These are phyloP conservation scores for Apodemia zela DNA, from an alignment of 2,888 invertebrate species.

Conservation along the genomic window DNA sequence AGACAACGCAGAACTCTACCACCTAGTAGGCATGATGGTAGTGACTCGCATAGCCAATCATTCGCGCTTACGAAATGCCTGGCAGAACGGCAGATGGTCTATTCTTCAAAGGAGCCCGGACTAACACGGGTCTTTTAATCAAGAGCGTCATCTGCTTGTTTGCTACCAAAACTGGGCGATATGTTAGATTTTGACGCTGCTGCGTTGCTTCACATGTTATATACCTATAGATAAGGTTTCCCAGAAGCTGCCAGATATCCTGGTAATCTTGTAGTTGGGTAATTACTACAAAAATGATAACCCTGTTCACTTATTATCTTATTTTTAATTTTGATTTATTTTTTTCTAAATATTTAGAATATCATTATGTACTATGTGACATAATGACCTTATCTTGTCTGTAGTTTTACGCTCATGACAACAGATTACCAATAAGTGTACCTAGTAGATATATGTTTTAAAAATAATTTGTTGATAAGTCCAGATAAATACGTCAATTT, in stretches of 20 bases:
- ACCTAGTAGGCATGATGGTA: no score
- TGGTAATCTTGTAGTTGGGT: not conserved
- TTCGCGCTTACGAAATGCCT: no score
- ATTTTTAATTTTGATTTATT: not conserved
- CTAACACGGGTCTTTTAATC: no score
- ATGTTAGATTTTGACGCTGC: no score
- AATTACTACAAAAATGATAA: not conserved
- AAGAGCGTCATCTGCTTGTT: no score
- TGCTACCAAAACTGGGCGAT: no score
- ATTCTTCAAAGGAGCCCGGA: no score
- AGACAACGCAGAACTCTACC: no score
- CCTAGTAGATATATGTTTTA: not conserved
- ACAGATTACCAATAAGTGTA: not conserved
- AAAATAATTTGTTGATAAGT: not conserved
- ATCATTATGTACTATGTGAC: not conserved
- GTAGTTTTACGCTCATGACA: slow-evolving; percentile 4
- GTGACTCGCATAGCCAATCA: no score
- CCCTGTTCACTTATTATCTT: slow-evolving; percentile 3
- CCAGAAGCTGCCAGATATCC: not conserved
- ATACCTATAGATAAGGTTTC: not conserved
- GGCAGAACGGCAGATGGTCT: no score
- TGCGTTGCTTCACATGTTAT: no score
- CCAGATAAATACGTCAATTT: not conserved
- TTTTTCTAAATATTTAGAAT: not conserved
- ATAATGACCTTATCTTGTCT: not conserved